phyloP scores from a whole-genome alignment of 2,113 vertebrate species.

The Serranochromis macrocephalus region DNA sequence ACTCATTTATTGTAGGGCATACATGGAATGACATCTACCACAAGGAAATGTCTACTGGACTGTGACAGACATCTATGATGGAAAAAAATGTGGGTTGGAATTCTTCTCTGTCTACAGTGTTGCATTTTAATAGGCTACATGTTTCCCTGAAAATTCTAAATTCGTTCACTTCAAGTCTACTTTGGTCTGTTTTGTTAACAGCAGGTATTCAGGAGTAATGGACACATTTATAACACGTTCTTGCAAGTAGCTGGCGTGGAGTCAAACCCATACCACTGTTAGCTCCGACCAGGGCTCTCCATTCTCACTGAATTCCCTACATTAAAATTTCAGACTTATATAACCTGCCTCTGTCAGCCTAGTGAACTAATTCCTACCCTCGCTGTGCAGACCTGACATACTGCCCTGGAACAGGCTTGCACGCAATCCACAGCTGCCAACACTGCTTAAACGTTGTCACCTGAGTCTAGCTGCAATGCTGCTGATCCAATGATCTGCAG shows the following conservation, averaged over 20 bases:
- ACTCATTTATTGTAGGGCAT: background rate
- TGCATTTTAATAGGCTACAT: background rate
- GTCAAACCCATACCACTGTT: background rate
- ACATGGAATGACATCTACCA: background rate
- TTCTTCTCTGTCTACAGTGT: background rate
- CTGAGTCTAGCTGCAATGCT: conserved; percentile 19
- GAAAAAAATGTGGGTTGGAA: background rate
- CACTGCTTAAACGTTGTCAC: conserved; percentile 23
- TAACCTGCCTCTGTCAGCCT: background rate
- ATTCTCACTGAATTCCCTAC: background rate
- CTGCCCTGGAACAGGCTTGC: conserved; percentile 25
- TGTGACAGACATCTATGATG: background rate
- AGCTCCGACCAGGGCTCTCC: background rate
- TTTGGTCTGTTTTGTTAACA: background rate
- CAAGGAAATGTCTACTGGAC: background rate
- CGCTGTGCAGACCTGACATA: conserved; percentile 20
- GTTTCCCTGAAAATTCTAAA: background rate
- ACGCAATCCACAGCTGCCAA: conserved; percentile 27
- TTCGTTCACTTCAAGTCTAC: background rate
- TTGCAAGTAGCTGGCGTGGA: background rate
- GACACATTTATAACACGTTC: background rate
- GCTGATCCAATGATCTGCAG: conserved; percentile 29
- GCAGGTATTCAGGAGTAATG: background rate
- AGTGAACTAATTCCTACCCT: conserved; percentile 20
- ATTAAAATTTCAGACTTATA: background rate